These are phyloP conservation scores for Channa striata DNA, from an alignment of 2,797 vertebrate species.

Conservation along the genomic window DNA sequence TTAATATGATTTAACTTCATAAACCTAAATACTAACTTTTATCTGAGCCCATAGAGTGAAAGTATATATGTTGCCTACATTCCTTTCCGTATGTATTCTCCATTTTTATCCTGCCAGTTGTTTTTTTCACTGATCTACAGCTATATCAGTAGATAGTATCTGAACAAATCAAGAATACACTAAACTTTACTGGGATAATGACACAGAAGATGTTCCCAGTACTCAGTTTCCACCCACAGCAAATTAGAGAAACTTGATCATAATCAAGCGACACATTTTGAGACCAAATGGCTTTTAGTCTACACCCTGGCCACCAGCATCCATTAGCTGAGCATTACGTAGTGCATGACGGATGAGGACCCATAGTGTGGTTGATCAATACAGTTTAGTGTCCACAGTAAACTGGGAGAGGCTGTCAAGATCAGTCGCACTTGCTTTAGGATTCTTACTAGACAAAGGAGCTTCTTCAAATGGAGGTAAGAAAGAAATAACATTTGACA, in stretches of 20 bases:
- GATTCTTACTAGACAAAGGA: conserved; percentile 32
- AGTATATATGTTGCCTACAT: not conserved
- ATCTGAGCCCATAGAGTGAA: not conserved
- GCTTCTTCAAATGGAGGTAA: conserved; percentile 72
- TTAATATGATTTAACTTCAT: not conserved
- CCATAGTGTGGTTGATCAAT: conserved; percentile 57
- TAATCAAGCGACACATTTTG: conserved; percentile 25
- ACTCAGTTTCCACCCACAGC: not conserved
- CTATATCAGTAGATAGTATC: not conserved
- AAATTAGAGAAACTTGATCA: conserved; percentile 24
- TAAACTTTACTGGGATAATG: not conserved
- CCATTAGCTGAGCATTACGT: conserved; percentile 77
- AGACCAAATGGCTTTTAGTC: conserved; percentile 46
- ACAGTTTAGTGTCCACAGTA: conserved; percentile 30
- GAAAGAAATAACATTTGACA: conserved; percentile 4
- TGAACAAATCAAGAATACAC: not conserved
- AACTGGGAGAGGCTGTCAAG: conserved; percentile 59
- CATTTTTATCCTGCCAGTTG: not conserved
- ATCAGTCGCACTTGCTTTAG: conserved; percentile 16
- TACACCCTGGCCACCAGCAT: conserved; percentile 44
- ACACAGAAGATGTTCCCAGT: not conserved
- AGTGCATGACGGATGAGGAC: conserved; percentile 12
- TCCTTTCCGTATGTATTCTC: not conserved
- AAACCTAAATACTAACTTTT: not conserved
- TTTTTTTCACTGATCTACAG: not conserved